Base-by-base conservation (phyloP, 2,797 vertebrate genomes). In the Sebastes matsubarae region DNA sequence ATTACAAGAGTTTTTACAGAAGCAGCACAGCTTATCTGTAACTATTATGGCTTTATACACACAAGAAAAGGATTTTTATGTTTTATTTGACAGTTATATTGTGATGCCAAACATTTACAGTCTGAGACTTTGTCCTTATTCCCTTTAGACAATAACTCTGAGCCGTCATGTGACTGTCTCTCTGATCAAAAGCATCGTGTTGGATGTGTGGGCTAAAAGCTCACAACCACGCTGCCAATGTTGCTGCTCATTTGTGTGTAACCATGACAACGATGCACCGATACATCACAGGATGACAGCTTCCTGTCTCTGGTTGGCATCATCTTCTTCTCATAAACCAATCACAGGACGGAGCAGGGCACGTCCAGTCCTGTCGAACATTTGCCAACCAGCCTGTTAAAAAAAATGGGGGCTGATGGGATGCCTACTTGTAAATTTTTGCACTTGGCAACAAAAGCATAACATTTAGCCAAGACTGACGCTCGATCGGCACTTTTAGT, bases 201-300 rank as follows among this genome's bases (percentile, higher is more conserved):
- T 38, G 36, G 50, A 68, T 59, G 68, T 63, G 80, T 81, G 79
- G 68, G 69, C 75, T 81, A 16, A 32, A 64, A 83, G 61, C 64
- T 75, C 79, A 68, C 80, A 36, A 34, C 59, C 68, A 55, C 59
- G 9, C 72, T 58, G 63, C 83, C 76, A 76, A 20, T 67, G 86
- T 75, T 79, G 78, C 69, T 74, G 58, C 55, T 79, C 68, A 80
- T 85, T 86, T 86, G 67, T 64, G 75, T 38, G 82, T 72, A 82
- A 80, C 86, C 91, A 87, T 4, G 42, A 57, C 82, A 70, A 88
- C 74, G 4, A 55, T 6, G 36, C 60, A 46, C 16, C 22, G 27
- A 79, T 60, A 59, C 79, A 79, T 68, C 71, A 68, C 68, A 22
- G 20, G 42, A 75, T 70, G 74, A 80, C 80, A 42, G 69, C 77